Evolutionary conservation across 2,797 vertebrate genomes (phyloP).

Genomic region (Cottoperca gobio): DNA sequence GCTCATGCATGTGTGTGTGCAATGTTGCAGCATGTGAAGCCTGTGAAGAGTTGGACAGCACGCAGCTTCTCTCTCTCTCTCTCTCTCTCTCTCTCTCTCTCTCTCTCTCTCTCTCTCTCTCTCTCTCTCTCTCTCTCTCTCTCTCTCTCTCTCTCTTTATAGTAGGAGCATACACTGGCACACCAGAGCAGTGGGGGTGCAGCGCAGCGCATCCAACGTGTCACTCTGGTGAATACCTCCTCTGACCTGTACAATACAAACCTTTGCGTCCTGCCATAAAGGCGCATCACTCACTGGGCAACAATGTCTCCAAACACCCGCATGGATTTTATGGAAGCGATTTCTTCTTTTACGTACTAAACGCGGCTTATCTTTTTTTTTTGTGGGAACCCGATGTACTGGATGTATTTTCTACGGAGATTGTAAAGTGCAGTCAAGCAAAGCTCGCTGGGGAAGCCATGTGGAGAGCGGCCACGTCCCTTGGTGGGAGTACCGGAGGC

Average conservation of each 20-base stretch:
- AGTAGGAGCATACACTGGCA: background rate
- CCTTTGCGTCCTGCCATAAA: conserved; percentile 1
- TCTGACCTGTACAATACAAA: conserved; percentile 12
- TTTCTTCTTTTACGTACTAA: conserved; percentile 26
- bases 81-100: no score
- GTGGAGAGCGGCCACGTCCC: conserved; percentile 52
- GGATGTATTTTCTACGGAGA: conserved; percentile 58
- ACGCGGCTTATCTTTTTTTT: conserved; percentile 31
- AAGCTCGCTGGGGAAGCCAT: conserved; percentile 48
- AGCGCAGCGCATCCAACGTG: conserved; percentile 22
- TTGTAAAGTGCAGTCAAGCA: conserved; percentile 44
- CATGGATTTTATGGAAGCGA: conserved; percentile 20
- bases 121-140: no score
- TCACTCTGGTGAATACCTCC: conserved; percentile 4
- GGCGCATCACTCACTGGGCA: background rate
- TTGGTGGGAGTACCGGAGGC: conserved; percentile 31
- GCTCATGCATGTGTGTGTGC: background rate
- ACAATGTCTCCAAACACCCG: conserved; percentile 53
- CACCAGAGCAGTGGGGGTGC: conserved; percentile 10
- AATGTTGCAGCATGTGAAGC: conserved; percentile 6
- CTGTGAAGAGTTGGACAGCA: conserved; percentile 11
- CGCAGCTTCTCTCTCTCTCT: no score
- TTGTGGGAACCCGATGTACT: conserved; percentile 68
- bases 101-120: no score
- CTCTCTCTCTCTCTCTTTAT: background rate